A percentile compares a stretch with the other conserved stretches of the same genome.
Conservation (phyloP, 2,113 vertebrate genomes). For the Vidua macroura region DNA sequence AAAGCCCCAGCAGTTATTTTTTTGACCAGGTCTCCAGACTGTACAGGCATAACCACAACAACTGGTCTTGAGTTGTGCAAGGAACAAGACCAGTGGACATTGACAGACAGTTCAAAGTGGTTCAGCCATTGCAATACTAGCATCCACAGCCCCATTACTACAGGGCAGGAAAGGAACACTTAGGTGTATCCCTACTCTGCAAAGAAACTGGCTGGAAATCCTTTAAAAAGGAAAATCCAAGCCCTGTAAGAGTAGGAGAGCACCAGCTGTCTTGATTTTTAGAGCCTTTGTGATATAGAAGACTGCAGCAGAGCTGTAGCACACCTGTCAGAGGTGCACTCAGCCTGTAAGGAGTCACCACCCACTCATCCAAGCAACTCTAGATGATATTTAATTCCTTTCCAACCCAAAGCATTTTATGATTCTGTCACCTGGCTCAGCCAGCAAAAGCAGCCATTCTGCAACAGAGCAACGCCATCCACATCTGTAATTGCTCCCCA, state of each 20-base stretch:
- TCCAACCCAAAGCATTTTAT: not conserved
- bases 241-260: not conserved
- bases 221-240: not conserved
- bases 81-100: not conserved
- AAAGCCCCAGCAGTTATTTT: not conserved
- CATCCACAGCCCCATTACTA: not conserved
- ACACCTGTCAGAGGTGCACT: not conserved
- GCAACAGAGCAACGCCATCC: not conserved
- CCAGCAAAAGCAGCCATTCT: not conserved
- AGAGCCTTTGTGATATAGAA: not conserved
- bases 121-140: not conserved
- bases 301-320: not conserved
- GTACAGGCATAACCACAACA: not conserved
- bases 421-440: not conserved
- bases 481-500: fast-evolving
- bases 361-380: fast-evolving
- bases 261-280: not conserved
- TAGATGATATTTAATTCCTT: not conserved
- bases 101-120: not conserved
- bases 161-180: not conserved
- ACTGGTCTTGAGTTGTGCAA: not conserved
- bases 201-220: not conserved
- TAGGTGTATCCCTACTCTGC: not conserved
- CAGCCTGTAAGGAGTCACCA: not conserved
- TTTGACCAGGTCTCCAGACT: not conserved